phyloP scores from a whole-genome alignment of 2,113 vertebrate genomes.

The Hypomesus transpacificus region DNA sequence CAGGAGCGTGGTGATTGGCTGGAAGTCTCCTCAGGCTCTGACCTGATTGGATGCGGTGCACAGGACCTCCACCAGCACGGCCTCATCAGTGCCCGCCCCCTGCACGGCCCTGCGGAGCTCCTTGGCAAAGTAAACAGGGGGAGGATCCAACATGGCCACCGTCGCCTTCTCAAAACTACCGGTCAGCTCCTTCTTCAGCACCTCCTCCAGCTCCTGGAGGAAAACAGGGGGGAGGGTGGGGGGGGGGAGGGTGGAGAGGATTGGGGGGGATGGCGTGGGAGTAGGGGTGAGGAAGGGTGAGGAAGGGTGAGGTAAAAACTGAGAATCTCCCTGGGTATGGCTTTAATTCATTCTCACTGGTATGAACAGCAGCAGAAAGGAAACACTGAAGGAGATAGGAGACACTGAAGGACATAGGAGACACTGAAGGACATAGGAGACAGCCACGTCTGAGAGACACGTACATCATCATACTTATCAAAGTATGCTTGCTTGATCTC shows the following conservation, averaged over 20 bases:
- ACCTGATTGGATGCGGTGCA: constrained; percentile 82
- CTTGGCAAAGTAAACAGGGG: constrained; percentile 76
- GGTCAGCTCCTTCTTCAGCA: constrained; percentile 84
- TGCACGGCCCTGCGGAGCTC: constrained; percentile 86
- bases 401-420: too few species aligned
- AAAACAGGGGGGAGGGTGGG: not conserved
- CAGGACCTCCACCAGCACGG: constrained; percentile 85
- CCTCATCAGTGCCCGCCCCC: constrained; percentile 84
- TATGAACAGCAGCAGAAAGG: too few species aligned
- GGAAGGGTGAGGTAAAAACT: too few species aligned
- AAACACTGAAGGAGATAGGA: too few species aligned
- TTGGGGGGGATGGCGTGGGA: too few species aligned
- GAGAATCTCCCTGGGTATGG: too few species aligned
- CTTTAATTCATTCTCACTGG: too few species aligned
- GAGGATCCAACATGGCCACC: constrained; percentile 83
- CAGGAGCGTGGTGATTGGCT: not conserved
- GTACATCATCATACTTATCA: constrained; percentile 78
- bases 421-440: not conserved
- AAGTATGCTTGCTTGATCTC: constrained; percentile 76
- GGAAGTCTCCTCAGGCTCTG: not conserved
- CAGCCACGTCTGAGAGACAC: constrained; percentile 17
- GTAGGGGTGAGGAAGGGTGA: too few species aligned
- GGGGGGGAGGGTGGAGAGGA: too few species aligned
- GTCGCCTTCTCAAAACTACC: constrained; percentile 84
- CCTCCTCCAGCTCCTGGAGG: constrained; percentile 83